These are phyloP conservation scores for Saturnia pavonia DNA, from an alignment of 2,888 invertebrate genomes.

Conservation along the genomic window DNA sequence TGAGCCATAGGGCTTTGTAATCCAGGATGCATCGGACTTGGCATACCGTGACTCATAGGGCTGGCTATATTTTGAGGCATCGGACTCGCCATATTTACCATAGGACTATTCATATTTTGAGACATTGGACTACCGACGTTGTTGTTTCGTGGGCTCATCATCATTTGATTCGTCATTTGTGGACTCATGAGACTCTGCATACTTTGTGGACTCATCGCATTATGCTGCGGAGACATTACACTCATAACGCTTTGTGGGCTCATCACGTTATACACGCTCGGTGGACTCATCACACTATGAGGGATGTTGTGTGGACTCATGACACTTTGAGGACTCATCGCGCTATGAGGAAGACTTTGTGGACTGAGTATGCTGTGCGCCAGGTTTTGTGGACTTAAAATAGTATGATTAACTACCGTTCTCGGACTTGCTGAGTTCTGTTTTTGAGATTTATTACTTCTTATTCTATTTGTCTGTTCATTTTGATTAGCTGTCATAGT, in stretches of 20 bases:
- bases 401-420: slow-evolving; percentile 66
- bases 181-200: slow-evolving; percentile 75
- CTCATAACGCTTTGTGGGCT: slow-evolving; percentile 77
- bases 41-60: slow-evolving; percentile 73
- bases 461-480: slow-evolving; percentile 65
- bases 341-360: slow-evolving; percentile 71
- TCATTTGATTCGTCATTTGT: slow-evolving; percentile 72
- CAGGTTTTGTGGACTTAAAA: slow-evolving; percentile 68
- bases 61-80: slow-evolving; percentile 60
- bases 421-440: slow-evolving; percentile 63
- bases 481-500: slow-evolving; percentile 71
- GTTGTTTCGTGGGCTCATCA: slow-evolving; percentile 73
- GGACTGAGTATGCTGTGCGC: slow-evolving; percentile 74
- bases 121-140: slow-evolving; percentile 61
- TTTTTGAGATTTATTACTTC: slow-evolving; percentile 66
- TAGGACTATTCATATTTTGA: slow-evolving; percentile 66
- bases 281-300: slow-evolving; percentile 72
- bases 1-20: slow-evolving; percentile 72
- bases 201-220: slow-evolving; percentile 75
- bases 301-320: slow-evolving; percentile 70
- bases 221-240: slow-evolving; percentile 76
- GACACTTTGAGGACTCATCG: slow-evolving; percentile 74
- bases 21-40: slow-evolving; percentile 73
- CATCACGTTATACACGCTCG: slow-evolving; percentile 72
- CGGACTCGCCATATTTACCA: slow-evolving; percentile 63